Conservation (phyloP, 1,140 invertebrate genomes). For the Globodera rostochiensis region DNA sequence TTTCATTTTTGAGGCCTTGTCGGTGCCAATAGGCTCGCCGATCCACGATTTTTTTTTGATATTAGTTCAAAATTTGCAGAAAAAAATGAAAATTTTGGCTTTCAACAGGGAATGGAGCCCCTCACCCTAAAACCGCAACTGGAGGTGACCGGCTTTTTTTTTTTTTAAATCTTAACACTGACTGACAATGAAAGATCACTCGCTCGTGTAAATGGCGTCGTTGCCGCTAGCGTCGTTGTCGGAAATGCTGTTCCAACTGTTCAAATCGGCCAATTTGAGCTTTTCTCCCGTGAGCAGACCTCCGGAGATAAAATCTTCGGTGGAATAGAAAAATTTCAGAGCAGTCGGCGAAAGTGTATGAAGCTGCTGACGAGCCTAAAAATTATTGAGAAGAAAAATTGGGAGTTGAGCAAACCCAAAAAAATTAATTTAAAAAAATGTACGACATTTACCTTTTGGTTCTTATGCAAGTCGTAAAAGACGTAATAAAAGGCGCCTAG, state of each 20-base stretch:
- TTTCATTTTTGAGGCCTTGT: no score
- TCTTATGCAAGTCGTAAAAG: neutral
- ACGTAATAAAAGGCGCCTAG: neutral
- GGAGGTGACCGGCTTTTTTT: no score
- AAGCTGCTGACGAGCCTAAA: neutral
- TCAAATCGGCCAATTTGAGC: constrained; percentile 16
- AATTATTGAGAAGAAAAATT: neutral
- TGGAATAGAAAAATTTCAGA: neutral
- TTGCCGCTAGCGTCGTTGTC: neutral
- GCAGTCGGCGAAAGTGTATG: neutral
- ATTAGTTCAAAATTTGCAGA: neutral
- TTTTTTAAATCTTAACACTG: no score
- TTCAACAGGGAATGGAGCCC: no score
- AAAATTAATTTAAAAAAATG: neutral
- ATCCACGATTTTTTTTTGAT: no score
- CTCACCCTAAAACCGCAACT: no score
- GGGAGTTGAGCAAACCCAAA: neutral
- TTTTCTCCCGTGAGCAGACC: constrained; percentile 4
- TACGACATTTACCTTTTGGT: neutral
- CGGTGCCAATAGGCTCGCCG: no score
- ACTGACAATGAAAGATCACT: neutral
- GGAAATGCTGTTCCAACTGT: neutral
- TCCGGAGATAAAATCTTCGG: constrained; percentile 12
- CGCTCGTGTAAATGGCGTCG: neutral
- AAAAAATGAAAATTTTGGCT: no score